Conservation (phyloP, 2,888 invertebrate genomes). For the Lepidocyrtoides sp. region DNA sequence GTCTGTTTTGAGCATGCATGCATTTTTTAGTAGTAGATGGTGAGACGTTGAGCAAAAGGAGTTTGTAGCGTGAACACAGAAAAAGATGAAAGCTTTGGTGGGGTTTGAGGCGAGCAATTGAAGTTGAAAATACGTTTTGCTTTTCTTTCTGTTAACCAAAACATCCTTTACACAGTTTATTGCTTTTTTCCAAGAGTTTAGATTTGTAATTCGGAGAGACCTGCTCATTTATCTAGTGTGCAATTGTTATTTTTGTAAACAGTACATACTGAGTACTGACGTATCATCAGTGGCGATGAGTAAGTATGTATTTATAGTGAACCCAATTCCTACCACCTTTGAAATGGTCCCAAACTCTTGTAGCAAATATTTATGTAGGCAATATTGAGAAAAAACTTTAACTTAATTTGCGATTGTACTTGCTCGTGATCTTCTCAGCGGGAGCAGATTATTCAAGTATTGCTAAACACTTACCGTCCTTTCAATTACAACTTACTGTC, state of each 20-base stretch:
- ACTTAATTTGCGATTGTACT: background rate
- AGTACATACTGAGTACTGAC: background rate
- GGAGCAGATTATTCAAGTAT: background rate
- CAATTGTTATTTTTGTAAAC: background rate
- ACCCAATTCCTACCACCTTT: too few relatives aligned
- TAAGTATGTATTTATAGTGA: too few relatives aligned
- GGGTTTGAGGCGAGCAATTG: background rate
- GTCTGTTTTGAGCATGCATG: too few relatives aligned
- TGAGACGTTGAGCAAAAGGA: too few relatives aligned
- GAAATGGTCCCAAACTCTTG: background rate
- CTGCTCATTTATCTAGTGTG: background rate
- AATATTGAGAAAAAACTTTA: background rate
- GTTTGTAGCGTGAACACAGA: background rate
- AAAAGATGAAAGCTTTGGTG: background rate
- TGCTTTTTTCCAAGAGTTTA: conserved; percentile 17
- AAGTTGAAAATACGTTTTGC: background rate
- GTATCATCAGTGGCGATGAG: too few relatives aligned
- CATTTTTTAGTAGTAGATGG: too few relatives aligned
- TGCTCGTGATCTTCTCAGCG: conserved; percentile 36
- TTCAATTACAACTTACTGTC: too few relatives aligned
- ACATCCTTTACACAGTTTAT: conserved; percentile 14
- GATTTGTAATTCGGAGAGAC: conserved; percentile 16
- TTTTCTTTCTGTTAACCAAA: conserved; percentile 36
- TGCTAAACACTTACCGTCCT: background rate
- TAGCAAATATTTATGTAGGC: too few relatives aligned